Evolutionary conservation across 1,140 invertebrate species (phyloP).

Genomic region (Heterodera carotae): DNA sequence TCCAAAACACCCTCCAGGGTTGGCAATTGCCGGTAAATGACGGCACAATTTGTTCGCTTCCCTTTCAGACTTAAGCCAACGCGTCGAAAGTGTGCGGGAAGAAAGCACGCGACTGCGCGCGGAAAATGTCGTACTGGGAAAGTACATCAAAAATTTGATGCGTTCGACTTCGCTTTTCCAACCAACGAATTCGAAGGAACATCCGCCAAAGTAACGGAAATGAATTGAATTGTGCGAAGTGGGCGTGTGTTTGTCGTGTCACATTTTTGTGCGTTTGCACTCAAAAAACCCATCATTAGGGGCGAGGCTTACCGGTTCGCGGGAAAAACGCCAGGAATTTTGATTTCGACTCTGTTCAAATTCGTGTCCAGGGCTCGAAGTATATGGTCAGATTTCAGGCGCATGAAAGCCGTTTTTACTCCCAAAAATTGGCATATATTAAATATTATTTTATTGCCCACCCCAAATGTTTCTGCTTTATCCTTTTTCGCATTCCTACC

Average conservation of each 20-base stretch:
- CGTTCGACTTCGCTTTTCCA: constrained; percentile 98
- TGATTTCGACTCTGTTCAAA: no score
- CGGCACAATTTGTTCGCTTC: background rate
- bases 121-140: constrained; percentile 95
- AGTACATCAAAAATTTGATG: constrained; percentile 99
- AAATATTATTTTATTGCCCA: no score
- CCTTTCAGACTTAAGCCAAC: constrained; percentile 84
- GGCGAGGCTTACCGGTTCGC: no score
- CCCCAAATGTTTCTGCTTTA: no score
- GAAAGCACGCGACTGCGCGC: constrained; percentile 95
- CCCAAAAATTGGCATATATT: no score
- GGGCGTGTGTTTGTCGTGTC: background rate
- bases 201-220: constrained; percentile 32
- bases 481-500: no score
- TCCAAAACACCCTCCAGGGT: constrained; percentile 98
- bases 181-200: constrained; percentile 44
- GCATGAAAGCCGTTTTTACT: no score
- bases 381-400: no score
- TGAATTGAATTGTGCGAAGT: background rate
- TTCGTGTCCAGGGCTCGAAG: no score
- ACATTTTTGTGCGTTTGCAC: background rate
- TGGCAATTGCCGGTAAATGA: background rate
- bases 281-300: background rate
- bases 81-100: constrained; percentile 97
- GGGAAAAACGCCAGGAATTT: no score